Conservation (phyloP, 1,140 invertebrate genomes). For the Drosophila persimilis region DNA sequence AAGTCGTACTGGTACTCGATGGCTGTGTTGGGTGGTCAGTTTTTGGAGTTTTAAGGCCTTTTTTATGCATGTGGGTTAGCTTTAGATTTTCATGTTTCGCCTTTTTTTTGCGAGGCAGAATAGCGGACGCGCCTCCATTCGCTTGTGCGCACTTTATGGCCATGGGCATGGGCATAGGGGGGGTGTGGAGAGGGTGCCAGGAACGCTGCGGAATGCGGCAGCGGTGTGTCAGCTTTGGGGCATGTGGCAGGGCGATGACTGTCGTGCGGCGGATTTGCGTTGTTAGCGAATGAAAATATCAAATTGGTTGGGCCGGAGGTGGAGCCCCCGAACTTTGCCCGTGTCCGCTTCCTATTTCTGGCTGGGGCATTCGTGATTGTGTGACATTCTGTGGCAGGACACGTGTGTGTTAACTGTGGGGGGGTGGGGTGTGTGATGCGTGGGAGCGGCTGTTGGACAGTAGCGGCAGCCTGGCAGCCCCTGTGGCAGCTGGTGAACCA, state of each 20-base stretch:
- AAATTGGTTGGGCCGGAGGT: conserved; percentile 20
- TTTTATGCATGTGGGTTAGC: conserved; percentile 59
- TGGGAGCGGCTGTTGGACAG: conserved; percentile 22
- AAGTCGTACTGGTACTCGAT: not conserved
- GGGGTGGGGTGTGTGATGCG: conserved; percentile 9
- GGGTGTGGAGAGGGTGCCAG: too few species aligned
- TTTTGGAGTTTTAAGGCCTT: conserved; percentile 54
- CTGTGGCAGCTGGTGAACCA: conserved; percentile 34
- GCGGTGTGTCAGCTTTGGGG: conserved; percentile 26
- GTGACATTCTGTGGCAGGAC: conserved; percentile 39
- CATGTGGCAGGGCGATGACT: conserved; percentile 21
- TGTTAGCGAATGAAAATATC: conserved; percentile 49
- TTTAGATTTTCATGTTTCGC: conserved; percentile 20
- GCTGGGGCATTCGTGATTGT: conserved; percentile 42
- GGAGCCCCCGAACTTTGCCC: conserved; percentile 5
- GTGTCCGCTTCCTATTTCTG: not conserved
- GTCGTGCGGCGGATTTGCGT: conserved; percentile 46
- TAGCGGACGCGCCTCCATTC: conserved; percentile 34
- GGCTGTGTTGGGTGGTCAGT: conserved; percentile 56
- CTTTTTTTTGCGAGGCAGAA: conserved; percentile 32
- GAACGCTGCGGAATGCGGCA: conserved; percentile 19
- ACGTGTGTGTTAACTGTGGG: conserved; percentile 32
- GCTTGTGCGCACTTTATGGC: conserved; percentile 68
- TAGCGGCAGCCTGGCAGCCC: conserved; percentile 28
- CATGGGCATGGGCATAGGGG: conserved; percentile 10